Evolutionary conservation across 2,797 vertebrate genomes (phyloP).

Genomic region (Semaprochilodus insignis): DNA sequence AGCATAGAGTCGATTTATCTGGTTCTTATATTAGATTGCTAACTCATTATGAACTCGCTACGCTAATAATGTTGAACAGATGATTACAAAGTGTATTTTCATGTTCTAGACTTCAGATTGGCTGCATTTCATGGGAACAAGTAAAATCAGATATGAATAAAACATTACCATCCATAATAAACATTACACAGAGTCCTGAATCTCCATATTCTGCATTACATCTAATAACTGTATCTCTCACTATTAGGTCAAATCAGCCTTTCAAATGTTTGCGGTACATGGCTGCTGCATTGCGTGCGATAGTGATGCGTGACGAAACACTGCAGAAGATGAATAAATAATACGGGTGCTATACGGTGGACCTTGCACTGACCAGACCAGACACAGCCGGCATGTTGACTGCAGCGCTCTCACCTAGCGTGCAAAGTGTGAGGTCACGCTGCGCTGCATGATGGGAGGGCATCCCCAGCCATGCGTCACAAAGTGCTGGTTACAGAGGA

Average conservation of each 20-base stretch:
- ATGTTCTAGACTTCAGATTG: too few relatives aligned
- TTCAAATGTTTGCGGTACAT: slow-evolving; percentile 64
- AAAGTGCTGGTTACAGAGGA: slow-evolving; percentile 57
- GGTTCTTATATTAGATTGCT: too few relatives aligned
- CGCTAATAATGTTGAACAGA: too few relatives aligned
- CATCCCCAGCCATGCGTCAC: slow-evolving; percentile 59
- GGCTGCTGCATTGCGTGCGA: background rate
- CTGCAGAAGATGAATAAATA: background rate
- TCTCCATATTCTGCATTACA: too few relatives aligned
- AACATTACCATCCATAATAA: too few relatives aligned
- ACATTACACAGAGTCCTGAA: background rate
- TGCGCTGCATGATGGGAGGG: slow-evolving; percentile 54
- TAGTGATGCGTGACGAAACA: slow-evolving; percentile 3
- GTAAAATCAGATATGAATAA: too few relatives aligned
- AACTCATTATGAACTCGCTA: too few relatives aligned
- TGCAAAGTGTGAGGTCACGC: slow-evolving; percentile 57
- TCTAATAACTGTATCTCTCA: background rate
- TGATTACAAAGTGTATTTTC: too few relatives aligned
- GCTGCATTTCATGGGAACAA: too few relatives aligned
- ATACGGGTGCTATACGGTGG: background rate
- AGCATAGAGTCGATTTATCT: too few relatives aligned
- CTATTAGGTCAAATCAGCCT: background rate
- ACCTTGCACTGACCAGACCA: slow-evolving; percentile 11
- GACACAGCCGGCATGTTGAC: slow-evolving; percentile 45
- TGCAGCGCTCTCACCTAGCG: slow-evolving; percentile 36